phyloP scores from a whole-genome alignment of 2,888 invertebrate genomes.

The Nephrotoma guestfalica region DNA sequence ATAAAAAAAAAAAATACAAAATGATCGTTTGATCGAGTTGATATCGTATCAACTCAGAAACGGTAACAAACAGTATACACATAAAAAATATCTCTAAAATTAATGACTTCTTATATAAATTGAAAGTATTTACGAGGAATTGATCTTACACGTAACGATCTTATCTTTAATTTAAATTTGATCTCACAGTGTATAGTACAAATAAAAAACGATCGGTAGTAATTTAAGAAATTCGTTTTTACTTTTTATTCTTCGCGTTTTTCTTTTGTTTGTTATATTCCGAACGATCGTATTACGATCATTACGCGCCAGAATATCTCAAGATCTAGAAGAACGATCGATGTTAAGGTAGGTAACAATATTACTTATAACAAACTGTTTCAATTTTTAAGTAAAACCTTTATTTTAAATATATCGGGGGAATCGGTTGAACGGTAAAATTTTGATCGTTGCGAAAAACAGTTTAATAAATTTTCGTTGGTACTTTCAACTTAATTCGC shows the following conservation, averaged over 20 bases:
- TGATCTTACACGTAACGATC: background rate
- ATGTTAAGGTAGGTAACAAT: background rate
- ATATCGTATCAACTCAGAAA: background rate
- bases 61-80: background rate
- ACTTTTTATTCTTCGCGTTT: background rate
- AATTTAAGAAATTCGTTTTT: background rate
- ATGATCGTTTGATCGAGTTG: background rate
- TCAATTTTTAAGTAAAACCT: no score
- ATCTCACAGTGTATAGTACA: background rate
- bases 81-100: background rate
- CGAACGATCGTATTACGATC: background rate
- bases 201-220: background rate
- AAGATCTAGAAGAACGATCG: background rate
- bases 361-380: no score
- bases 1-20: background rate
- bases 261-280: background rate
- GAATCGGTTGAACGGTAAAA: no score
- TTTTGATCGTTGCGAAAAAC: no score
- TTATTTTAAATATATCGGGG: no score
- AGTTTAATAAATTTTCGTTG: no score
- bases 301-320: background rate
- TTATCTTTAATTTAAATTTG: background rate
- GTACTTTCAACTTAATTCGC: no score
- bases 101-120: background rate
- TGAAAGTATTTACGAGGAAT: background rate